These are phyloP conservation scores for Bos indicus DNA, from an alignment of 2,113 vertebrate genomes.

Conservation along the genomic window DNA sequence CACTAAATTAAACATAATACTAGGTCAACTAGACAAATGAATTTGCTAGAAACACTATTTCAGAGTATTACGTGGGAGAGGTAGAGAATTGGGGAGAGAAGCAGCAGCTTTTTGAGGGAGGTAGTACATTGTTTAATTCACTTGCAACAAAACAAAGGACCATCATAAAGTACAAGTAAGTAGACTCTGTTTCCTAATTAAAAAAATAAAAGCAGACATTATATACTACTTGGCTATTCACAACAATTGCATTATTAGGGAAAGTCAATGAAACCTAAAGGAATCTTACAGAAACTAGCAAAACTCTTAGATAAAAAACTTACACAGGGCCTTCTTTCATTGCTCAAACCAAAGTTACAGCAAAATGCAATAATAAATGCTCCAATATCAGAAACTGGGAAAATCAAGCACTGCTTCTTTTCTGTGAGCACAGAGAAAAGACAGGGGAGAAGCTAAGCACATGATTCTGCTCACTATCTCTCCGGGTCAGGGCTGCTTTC, in stretches of 20 bases:
- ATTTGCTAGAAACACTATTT: conserved; percentile 4
- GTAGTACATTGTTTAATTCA: background rate
- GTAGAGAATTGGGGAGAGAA: background rate
- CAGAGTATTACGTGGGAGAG: background rate
- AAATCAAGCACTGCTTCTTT: background rate
- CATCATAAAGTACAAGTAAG: background rate
- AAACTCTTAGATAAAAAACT: background rate
- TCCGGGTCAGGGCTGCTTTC: background rate
- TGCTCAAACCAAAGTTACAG: background rate
- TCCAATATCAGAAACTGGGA: background rate
- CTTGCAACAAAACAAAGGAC: background rate
- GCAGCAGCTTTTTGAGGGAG: background rate
- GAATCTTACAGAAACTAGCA: background rate
- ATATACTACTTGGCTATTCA: background rate
- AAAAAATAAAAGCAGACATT: background rate
- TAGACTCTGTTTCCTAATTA: background rate
- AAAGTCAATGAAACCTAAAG: background rate
- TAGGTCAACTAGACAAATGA: background rate
- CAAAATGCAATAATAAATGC: background rate
- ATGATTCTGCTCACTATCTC: background rate
- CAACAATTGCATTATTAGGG: background rate
- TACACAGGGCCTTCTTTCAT: background rate
- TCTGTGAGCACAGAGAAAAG: background rate
- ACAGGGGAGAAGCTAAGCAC: background rate
- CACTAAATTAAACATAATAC: background rate